Conservation (phyloP, 2,797 vertebrate species). For the Enteromius radiatus region DNA sequence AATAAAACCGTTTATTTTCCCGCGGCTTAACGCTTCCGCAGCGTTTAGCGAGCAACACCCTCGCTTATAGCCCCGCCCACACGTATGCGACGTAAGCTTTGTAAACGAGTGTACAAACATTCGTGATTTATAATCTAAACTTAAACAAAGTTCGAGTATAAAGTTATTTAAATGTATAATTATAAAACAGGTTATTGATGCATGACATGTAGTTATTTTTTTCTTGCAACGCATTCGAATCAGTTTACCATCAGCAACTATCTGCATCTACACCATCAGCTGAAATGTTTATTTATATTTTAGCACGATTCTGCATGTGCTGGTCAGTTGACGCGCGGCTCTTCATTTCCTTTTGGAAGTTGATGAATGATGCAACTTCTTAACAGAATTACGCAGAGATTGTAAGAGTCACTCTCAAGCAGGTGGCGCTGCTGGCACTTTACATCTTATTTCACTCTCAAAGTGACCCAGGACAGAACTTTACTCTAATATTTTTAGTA, state of each 20-base stretch:
- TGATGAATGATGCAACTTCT: slow-evolving; percentile 25
- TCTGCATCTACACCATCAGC: neutral
- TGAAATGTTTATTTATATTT: no score
- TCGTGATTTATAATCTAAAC: no score
- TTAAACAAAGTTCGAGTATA: neutral
- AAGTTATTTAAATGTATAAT: neutral
- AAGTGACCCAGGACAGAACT: neutral
- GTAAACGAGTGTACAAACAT: neutral
- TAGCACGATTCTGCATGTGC: neutral
- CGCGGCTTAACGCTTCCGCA: neutral
- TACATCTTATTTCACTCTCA: neutral
- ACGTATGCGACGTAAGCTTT: neutral
- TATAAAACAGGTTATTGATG: neutral
- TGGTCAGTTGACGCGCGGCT: neutral
- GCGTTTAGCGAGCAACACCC: neutral
- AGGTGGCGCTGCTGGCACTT: neutral
- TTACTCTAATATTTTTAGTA: neutral
- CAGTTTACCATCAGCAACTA: neutral
- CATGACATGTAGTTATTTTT: no score
- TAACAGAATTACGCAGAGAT: neutral
- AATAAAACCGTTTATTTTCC: neutral
- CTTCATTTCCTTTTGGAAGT: neutral
- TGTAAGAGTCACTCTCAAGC: neutral
- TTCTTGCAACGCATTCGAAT: neutral
- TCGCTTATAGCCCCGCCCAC: neutral